These are phyloP conservation scores for Bembecia ichneumoniformis DNA, from an alignment of 2,888 invertebrate species.

Conservation along the genomic window DNA sequence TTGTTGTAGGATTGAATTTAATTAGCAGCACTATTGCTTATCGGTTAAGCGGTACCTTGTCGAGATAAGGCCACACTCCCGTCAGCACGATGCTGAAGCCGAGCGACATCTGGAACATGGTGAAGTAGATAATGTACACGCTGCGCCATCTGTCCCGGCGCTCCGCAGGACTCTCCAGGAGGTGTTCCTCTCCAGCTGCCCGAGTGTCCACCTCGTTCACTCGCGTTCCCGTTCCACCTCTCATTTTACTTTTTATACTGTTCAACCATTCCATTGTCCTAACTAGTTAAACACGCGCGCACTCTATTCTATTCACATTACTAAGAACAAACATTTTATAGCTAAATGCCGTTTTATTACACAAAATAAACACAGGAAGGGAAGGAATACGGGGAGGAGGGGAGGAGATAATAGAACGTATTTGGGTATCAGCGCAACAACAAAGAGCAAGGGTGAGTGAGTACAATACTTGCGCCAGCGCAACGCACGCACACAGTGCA, in stretches of 20 bases:
- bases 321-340: not conserved
- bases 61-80: slow-evolving; percentile 90
- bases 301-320: not conserved
- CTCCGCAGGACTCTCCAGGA: slow-evolving; percentile 77
- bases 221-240: slow-evolving; percentile 11
- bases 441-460: slow-evolving; percentile 1
- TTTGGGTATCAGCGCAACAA: too few species aligned
- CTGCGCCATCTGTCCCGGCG: slow-evolving; percentile 82
- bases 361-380: too few species aligned
- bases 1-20: too few species aligned
- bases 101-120: slow-evolving; percentile 90
- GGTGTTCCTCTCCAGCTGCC: slow-evolving; percentile 4
- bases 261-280: slow-evolving; percentile 42
- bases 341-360: too few species aligned
- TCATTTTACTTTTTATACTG: slow-evolving; percentile 18
- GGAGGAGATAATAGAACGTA: not conserved
- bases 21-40: too few species aligned
- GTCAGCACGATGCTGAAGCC: slow-evolving; percentile 91
- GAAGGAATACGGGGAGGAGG: too few species aligned
- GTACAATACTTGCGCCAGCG: not conserved
- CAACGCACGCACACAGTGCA: not conserved
- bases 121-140: slow-evolving; percentile 86
- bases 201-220: slow-evolving; percentile 7
- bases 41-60: slow-evolving; percentile 74
- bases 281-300: not conserved